These are phyloP conservation scores for Porites rus DNA, from an alignment of 92 coral and sea anemone genomes.

Conservation along the genomic window DNA sequence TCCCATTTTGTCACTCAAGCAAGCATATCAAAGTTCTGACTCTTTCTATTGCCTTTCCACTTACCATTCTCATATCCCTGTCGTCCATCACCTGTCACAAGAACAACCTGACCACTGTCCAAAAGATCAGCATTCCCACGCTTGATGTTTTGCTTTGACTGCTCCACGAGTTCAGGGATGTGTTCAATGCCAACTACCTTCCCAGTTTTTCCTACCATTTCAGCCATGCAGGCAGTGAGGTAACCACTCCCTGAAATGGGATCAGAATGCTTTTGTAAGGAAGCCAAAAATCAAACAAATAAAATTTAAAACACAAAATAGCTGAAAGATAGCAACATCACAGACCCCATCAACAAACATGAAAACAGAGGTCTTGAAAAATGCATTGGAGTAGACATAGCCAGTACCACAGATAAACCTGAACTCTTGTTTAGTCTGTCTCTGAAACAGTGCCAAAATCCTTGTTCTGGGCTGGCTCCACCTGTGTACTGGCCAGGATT, in stretches of 20 bases:
- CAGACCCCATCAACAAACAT: too few relatives aligned
- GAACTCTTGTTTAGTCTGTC: too few relatives aligned
- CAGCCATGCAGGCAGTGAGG: conserved; percentile 95
- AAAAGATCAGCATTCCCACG: conserved; percentile 79
- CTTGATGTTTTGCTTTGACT: conserved; percentile 81
- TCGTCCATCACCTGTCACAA: conserved; percentile 93
- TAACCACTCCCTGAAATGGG: conserved; percentile 89
- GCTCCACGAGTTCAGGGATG: conserved; percentile 85
- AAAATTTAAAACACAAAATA: too few relatives aligned
- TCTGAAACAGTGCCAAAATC: too few relatives aligned
- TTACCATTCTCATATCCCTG: conserved; percentile 87
- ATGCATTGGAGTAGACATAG: too few relatives aligned
- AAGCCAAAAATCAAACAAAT: too few relatives aligned
- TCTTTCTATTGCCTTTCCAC: neutral
- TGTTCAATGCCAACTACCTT: conserved; percentile 97
- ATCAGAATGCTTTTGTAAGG: too few relatives aligned
- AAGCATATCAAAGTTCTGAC: neutral
- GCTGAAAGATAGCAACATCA: too few relatives aligned
- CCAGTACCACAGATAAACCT: too few relatives aligned
- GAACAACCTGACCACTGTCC: conserved; percentile 79
- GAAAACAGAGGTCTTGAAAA: too few relatives aligned
- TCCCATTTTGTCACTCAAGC: neutral
- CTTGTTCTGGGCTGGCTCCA: too few relatives aligned
- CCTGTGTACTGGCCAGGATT: too few relatives aligned
- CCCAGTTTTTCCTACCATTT: conserved; percentile 93